phyloP scores from a whole-genome alignment of 2,113 vertebrate genomes.

The Columbina picui region DNA sequence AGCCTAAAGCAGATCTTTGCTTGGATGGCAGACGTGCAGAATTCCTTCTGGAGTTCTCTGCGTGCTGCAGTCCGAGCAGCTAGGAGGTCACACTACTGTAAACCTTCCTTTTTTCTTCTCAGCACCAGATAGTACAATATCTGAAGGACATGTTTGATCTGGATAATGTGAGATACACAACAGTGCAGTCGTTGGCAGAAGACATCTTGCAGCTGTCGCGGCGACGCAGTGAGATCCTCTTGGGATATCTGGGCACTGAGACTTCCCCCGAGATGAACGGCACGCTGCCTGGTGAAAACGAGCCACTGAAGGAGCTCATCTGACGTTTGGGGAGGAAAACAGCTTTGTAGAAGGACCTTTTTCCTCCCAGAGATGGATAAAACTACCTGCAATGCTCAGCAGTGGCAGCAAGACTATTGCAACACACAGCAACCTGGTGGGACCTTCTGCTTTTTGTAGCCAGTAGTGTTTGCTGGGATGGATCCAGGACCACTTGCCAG shows the following conservation, averaged over 20 bases:
- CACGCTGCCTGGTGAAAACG: slow-evolving; percentile 60
- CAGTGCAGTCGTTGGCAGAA: slow-evolving; percentile 83
- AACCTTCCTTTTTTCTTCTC: neutral
- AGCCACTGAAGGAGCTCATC: slow-evolving; percentile 58
- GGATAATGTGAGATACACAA: slow-evolving; percentile 93
- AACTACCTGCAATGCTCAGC: neutral
- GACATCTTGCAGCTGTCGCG: slow-evolving; percentile 93
- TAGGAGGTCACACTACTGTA: neutral
- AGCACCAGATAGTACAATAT: slow-evolving; percentile 98
- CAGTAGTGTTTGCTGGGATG: slow-evolving; percentile 49
- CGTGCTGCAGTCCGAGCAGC: neutral
- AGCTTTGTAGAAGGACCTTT: neutral
- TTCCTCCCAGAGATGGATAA: neutral
- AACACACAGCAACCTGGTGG: neutral
- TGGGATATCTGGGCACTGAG: slow-evolving; percentile 88
- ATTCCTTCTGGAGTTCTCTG: neutral
- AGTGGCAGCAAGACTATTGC: neutral
- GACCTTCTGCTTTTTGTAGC: slow-evolving; percentile 30
- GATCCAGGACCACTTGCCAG: slow-evolving; percentile 58
- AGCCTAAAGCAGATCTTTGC: neutral
- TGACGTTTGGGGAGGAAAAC: slow-evolving; percentile 12
- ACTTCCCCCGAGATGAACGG: slow-evolving; percentile 82
- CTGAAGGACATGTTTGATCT: slow-evolving; percentile 97
- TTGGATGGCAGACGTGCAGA: neutral
- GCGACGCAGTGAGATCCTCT: slow-evolving; percentile 91